phyloP scores from a whole-genome alignment of 2,113 vertebrate genomes.

The Struthio camelus region DNA sequence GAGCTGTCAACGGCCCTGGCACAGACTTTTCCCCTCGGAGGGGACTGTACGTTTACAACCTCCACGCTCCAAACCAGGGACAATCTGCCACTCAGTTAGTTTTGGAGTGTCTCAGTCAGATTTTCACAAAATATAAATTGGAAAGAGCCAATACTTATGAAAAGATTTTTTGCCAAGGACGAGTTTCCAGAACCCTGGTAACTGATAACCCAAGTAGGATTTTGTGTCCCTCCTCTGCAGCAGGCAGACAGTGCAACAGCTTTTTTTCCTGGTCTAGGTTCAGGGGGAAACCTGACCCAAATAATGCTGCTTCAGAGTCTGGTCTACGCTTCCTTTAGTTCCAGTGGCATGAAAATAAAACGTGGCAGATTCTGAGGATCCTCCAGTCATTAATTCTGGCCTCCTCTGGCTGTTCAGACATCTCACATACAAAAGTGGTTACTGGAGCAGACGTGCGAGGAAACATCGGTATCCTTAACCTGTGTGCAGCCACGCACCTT shows the following conservation, averaged over 20 bases:
- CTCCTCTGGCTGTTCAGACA: neutral
- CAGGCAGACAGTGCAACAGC: neutral
- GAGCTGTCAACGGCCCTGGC: neutral
- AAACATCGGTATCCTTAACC: neutral
- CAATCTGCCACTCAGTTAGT: neutral
- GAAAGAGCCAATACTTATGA: neutral
- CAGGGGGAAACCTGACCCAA: neutral
- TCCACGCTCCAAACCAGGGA: neutral
- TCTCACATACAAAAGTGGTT: neutral
- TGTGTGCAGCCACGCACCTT: neutral
- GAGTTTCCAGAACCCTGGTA: neutral
- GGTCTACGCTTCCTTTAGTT: neutral
- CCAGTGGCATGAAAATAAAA: neutral
- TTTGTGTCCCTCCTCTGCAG: neutral
- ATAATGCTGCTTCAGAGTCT: neutral
- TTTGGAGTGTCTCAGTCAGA: neutral
- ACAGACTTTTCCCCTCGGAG: neutral
- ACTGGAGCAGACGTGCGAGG: neutral
- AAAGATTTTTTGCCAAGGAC: neutral
- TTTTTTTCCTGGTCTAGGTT: neutral
- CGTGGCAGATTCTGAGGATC: neutral
- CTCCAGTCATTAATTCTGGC: neutral
- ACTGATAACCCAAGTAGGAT: neutral
- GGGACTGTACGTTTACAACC: neutral
- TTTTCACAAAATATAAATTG: neutral